Evolutionary conservation across 2,113 vertebrate genomes (phyloP).

Genomic region (cat (Felis catus)): DNA sequence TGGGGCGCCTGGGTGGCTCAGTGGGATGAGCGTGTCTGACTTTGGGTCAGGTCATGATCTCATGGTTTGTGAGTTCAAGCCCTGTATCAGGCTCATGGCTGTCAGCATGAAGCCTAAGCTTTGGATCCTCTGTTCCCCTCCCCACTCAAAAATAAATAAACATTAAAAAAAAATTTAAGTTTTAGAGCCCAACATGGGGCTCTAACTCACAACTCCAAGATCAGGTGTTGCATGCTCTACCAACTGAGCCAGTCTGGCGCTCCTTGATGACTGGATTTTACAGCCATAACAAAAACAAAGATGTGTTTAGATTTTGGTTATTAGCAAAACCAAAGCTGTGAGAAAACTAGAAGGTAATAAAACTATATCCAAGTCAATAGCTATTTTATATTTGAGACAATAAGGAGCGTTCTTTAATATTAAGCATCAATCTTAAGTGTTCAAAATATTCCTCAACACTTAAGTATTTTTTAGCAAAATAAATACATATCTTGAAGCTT

Average conservation of each 20-base stretch:
- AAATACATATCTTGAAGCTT: slow-evolving; percentile 11
- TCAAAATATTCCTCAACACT: not conserved
- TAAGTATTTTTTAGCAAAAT: not conserved
- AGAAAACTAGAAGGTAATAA: not conserved
- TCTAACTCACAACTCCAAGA: not conserved
- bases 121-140: too few species aligned
- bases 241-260: not conserved
- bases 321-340: slow-evolving; percentile 1
- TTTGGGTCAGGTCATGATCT: too few species aligned
- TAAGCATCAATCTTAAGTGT: not conserved
- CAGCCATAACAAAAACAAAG: not conserved
- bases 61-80: too few species aligned
- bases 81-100: too few species aligned
- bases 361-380: not conserved
- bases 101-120: too few species aligned
- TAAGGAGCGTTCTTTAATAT: not conserved
- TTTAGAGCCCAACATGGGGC: not conserved
- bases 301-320: slow-evolving; percentile 25
- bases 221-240: not conserved
- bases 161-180: not conserved
- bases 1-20: too few species aligned
- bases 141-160: too few species aligned
- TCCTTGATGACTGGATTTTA: not conserved
- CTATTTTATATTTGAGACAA: not conserved
- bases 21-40: too few species aligned